Conservation (phyloP, 2,797 vertebrate species). For the Mallotus villosus region DNA sequence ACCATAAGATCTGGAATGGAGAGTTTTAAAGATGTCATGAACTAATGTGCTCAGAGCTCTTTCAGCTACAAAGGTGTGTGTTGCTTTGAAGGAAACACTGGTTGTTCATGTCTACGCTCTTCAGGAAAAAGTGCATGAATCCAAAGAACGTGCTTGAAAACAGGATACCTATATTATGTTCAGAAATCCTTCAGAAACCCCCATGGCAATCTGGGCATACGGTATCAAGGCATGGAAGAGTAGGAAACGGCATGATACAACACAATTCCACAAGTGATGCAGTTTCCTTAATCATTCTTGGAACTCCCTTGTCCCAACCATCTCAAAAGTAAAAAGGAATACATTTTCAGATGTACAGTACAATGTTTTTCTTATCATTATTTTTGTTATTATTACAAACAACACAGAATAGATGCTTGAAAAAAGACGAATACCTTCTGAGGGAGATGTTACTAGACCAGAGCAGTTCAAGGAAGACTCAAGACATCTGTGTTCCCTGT, state of each 20-base stretch:
- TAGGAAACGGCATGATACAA: conserved; percentile 9
- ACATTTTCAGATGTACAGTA: conserved; percentile 55
- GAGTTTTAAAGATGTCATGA: conserved; percentile 26
- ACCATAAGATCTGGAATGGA: conserved; percentile 28
- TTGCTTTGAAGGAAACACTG: background rate
- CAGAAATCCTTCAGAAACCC: background rate
- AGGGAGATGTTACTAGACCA: conserved; percentile 67
- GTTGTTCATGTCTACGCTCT: background rate
- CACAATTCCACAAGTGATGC: conserved; percentile 19
- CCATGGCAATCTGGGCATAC: background rate
- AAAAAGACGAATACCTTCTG: conserved; percentile 59
- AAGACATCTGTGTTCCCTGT: conserved; percentile 77
- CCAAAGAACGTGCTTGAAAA: background rate
- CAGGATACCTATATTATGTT: background rate
- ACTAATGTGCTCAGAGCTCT: conserved; percentile 24
- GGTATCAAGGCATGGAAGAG: background rate
- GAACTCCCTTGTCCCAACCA: conserved; percentile 52
- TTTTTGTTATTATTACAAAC: conserved; percentile 23
- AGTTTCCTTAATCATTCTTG: conserved; percentile 52
- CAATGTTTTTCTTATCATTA: conserved; percentile 20
- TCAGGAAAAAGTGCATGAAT: background rate
- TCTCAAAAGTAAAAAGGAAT: conserved; percentile 44
- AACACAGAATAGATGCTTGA: conserved; percentile 55
- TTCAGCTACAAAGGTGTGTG: conserved; percentile 16
- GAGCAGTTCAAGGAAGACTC: conserved; percentile 70